Percentiles rank a stretch among this genome's conserved stretches.
phyloP scores from a whole-genome alignment of 2,797 vertebrate genomes.

The Pseudochirops cupreus region DNA sequence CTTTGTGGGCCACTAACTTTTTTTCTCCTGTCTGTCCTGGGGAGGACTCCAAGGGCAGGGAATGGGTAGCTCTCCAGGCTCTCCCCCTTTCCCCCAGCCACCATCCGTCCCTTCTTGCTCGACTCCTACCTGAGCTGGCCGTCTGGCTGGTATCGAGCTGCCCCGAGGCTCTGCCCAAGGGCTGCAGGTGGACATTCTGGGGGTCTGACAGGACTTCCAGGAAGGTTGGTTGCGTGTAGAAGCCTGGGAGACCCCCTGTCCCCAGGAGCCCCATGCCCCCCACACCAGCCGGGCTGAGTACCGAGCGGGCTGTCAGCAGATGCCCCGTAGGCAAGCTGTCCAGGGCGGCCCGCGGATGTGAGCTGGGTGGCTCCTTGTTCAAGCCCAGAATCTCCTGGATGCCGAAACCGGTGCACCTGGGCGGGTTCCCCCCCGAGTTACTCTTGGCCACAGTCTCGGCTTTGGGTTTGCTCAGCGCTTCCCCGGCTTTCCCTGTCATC shows the following conservation, averaged over 20 bases:
- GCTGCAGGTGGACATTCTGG: slow-evolving; percentile 93
- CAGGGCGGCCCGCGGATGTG: slow-evolving; percentile 89
- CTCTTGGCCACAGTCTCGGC: slow-evolving; percentile 87
- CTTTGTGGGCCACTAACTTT: slow-evolving; percentile 66
- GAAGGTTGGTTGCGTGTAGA: slow-evolving; percentile 96
- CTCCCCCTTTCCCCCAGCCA: background rate
- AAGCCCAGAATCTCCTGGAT: slow-evolving; percentile 98
- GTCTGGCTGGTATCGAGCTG: slow-evolving; percentile 93
- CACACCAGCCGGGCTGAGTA: slow-evolving; percentile 92
- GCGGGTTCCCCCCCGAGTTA: slow-evolving; percentile 79
- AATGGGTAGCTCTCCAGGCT: slow-evolving; percentile 20
- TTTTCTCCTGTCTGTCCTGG: background rate
- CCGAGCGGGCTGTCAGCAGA: slow-evolving; percentile 93
- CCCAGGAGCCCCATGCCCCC: slow-evolving; percentile 96
- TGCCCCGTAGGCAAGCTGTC: slow-evolving; percentile 92
- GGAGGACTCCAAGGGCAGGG: slow-evolving; percentile 33
- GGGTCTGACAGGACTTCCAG: slow-evolving; percentile 95
- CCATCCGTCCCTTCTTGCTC: slow-evolving; percentile 49
- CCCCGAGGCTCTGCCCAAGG: slow-evolving; percentile 89
- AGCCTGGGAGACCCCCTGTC: slow-evolving; percentile 93
- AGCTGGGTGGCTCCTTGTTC: slow-evolving; percentile 94
- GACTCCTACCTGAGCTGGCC: slow-evolving; percentile 94
- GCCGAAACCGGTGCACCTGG: slow-evolving; percentile 96
- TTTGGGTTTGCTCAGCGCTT: slow-evolving; percentile 87
- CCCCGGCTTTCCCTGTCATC: slow-evolving; percentile 96